Conservation (phyloP, 2,113 vertebrate genomes). For the Ginglymostoma cirratum region DNA sequence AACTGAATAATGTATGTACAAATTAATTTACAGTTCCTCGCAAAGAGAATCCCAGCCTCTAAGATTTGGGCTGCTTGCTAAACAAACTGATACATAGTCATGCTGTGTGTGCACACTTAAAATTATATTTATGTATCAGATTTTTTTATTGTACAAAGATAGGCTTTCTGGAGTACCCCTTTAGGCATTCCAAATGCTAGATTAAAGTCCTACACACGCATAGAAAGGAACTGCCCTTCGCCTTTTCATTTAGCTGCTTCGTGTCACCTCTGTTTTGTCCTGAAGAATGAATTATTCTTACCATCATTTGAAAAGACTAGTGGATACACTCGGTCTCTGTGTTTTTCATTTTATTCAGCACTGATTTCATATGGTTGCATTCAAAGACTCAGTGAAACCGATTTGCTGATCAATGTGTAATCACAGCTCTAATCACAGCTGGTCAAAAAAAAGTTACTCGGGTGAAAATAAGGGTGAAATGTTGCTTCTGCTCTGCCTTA, state of each 20-base stretch:
- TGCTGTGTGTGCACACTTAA: background rate
- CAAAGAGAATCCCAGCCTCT: background rate
- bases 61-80: background rate
- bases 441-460: background rate
- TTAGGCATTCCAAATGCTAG: background rate
- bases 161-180: background rate
- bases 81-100: background rate
- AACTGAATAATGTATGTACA: background rate
- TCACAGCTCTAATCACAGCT: background rate
- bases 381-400: background rate
- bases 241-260: background rate
- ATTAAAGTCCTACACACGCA: background rate
- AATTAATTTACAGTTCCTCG: background rate
- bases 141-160: background rate
- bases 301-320: background rate
- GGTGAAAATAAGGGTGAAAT: background rate
- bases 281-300: background rate
- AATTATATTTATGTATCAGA: background rate
- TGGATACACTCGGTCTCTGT: background rate
- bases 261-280: background rate
- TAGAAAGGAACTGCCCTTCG: background rate
- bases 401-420: background rate
- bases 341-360: background rate
- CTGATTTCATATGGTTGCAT: background rate
- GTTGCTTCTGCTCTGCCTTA: background rate